A percentile compares a stretch with the other conserved stretches of the same genome.
These are phyloP conservation scores for Lethenteron reissneri DNA, from an alignment of 2,113 vertebrate genomes.

Conservation along the genomic window DNA sequence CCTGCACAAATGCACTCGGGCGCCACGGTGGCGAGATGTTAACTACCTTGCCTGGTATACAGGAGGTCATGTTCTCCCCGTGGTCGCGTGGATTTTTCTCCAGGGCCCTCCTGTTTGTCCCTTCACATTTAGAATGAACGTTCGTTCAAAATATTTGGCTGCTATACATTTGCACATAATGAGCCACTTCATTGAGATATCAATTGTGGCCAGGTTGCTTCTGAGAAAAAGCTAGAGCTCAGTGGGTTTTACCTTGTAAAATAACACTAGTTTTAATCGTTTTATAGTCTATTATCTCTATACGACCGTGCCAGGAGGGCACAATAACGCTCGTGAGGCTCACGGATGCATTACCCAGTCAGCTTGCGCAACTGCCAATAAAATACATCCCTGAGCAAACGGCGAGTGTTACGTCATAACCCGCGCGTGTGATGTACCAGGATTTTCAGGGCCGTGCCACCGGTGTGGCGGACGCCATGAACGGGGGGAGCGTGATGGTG, in stretches of 20 bases:
- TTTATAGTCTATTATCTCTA: no score
- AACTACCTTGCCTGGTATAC: neutral
- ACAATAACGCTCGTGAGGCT: no score
- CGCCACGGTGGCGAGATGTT: neutral
- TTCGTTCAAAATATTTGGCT: neutral
- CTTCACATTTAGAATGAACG: neutral
- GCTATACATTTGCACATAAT: neutral
- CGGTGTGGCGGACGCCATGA: neutral
- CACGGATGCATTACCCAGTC: no score
- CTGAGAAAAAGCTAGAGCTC: no score
- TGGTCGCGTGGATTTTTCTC: neutral
- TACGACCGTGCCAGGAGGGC: no score
- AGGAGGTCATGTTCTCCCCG: neutral
- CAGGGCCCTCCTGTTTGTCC: neutral
- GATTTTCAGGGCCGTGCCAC: neutral
- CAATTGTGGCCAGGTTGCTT: no score
- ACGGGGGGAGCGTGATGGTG: neutral
- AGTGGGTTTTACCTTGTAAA: no score
- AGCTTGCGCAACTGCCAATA: no score
- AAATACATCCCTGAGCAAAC: neutral
- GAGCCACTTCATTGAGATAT: no score
- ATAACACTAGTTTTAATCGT: no score
- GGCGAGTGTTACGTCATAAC: neutral
- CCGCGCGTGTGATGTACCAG: neutral
- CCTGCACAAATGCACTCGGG: neutral